A percentile compares a stretch with the other conserved stretches of the same genome.
Evolutionary conservation across 2,888 invertebrate genomes (phyloP).

Genomic region (Ormyrus nitidulus): DNA sequence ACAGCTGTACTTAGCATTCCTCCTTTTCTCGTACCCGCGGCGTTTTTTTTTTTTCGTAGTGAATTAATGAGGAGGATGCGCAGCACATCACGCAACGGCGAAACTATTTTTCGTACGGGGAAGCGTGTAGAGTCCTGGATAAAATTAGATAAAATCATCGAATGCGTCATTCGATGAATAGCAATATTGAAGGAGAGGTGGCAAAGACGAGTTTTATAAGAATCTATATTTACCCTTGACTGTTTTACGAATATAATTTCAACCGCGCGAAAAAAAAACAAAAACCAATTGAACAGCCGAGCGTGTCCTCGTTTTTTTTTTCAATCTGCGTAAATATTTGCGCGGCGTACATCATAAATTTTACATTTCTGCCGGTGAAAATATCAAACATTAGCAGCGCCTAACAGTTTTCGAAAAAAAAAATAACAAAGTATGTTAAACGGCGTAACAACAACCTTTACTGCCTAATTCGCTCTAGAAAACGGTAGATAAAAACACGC

Average conservation of each 20-base stretch:
- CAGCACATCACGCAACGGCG: slow-evolving; percentile 12
- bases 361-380: no score
- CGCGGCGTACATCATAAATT: no score
- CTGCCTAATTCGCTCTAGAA: neutral
- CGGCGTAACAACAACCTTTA: neutral
- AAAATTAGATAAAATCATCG: slow-evolving; percentile 34
- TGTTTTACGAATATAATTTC: neutral
- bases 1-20: slow-evolving; percentile 14
- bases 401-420: no score
- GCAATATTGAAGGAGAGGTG: neutral
- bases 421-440: neutral
- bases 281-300: no score
- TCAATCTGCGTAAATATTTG: neutral
- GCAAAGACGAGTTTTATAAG: slow-evolving; percentile 16
- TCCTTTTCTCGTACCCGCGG: neutral
- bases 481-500: slow-evolving; percentile 11
- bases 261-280: neutral
- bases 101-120: slow-evolving; percentile 21
- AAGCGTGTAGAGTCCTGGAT: slow-evolving; percentile 14
- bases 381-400: no score
- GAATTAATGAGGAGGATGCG: slow-evolving; percentile 34
- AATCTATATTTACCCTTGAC: neutral
- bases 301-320: neutral
- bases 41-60: neutral
- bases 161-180: slow-evolving; percentile 19